These are phyloP conservation scores for Teleiodes luculella DNA, from an alignment of 2,888 invertebrate species.

Conservation along the genomic window DNA sequence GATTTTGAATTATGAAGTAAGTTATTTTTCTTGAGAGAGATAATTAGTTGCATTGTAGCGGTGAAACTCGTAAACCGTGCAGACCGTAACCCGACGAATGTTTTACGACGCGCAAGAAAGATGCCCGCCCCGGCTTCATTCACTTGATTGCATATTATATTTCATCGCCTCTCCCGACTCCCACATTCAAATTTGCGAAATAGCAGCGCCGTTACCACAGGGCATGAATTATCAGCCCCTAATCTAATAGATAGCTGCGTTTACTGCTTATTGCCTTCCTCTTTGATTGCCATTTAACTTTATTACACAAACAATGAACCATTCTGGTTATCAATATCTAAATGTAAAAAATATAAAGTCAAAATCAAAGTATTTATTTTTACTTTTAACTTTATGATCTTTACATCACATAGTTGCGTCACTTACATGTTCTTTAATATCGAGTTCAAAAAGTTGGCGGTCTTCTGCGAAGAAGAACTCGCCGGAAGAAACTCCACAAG, in stretches of 20 bases:
- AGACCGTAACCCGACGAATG: constrained; percentile 33
- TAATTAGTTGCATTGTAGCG: constrained; percentile 53
- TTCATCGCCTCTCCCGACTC: constrained; percentile 38
- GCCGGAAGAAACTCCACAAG: too few species aligned
- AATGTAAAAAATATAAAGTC: too few species aligned
- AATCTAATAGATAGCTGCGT: constrained; percentile 5
- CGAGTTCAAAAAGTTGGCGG: too few species aligned
- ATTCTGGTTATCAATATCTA: neutral
- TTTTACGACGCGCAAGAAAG: constrained; percentile 28
- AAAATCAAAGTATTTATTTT: too few species aligned
- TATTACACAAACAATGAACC: neutral
- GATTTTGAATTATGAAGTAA: too few species aligned
- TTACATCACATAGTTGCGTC: too few species aligned
- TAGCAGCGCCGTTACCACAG: constrained; percentile 8
- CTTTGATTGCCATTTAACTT: constrained; percentile 5
- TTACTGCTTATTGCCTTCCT: neutral
- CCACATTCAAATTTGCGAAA: constrained; percentile 24
- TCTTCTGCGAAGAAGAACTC: too few species aligned
- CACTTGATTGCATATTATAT: constrained; percentile 64
- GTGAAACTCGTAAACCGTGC: constrained; percentile 55
- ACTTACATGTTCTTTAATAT: too few species aligned
- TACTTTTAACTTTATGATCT: too few species aligned
- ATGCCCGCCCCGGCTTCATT: constrained; percentile 50
- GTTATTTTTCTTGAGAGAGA: constrained; percentile 34
- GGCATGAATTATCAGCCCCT: neutral